Evolutionary conservation across 1,140 invertebrate genomes (phyloP).

Genomic region (Euura lappo): DNA sequence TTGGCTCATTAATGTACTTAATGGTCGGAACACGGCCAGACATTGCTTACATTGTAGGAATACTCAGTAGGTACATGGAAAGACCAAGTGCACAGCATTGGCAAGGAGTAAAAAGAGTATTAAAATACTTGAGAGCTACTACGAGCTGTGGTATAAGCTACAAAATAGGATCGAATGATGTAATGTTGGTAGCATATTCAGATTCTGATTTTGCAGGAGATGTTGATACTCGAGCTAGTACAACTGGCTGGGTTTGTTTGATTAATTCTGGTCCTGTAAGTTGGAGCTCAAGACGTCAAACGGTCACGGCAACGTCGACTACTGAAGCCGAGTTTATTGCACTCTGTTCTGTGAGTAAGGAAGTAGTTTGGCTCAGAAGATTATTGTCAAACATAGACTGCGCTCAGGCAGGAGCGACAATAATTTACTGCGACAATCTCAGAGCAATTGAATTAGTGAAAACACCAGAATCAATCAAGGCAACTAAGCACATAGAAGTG

Average conservation of each 20-base stretch:
- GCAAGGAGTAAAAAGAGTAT: constrained; percentile 43
- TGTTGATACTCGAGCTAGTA: constrained; percentile 30
- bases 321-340: constrained; percentile 47
- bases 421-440: constrained; percentile 26
- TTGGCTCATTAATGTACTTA: constrained; percentile 46
- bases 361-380: constrained; percentile 17
- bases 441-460: constrained; percentile 32
- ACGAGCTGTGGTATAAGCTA: constrained; percentile 10
- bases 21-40: constrained; percentile 51
- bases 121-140: constrained; percentile 51
- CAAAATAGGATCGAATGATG: constrained; percentile 17
- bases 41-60: constrained; percentile 49
- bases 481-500: constrained; percentile 37
- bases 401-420: constrained; percentile 4
- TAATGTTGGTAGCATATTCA: constrained; percentile 27
- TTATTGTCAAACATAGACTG: constrained; percentile 14
- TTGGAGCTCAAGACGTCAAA: constrained; percentile 47
- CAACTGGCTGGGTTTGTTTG: constrained; percentile 38
- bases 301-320: constrained; percentile 44
- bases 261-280: constrained; percentile 30
- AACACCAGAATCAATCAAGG: constrained; percentile 29
- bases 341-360: constrained; percentile 15
- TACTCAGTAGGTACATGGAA: constrained; percentile 40
- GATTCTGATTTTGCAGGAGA: constrained; percentile 40
- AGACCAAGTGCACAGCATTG: constrained; percentile 39